Evolutionary conservation across 1,140 invertebrate species (phyloP), one percentile per base, ranked within the genome.

Genomic region (Hylaeus volcanicus): DNA sequence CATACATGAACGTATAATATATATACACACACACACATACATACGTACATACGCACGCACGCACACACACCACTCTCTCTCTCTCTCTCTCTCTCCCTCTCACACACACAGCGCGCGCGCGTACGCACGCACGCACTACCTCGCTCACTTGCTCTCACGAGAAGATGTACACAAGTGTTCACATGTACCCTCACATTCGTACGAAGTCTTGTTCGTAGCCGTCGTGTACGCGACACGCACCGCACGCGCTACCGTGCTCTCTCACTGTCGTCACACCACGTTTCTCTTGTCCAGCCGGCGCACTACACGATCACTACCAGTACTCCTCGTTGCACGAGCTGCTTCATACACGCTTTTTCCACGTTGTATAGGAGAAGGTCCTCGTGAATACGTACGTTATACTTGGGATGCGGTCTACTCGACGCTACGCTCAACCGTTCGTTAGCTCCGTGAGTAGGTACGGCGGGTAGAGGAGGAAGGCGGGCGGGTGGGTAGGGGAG

Each of bases 381-480:
- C 81, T 68, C 85, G 85, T 80, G 81, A 80, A 86, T 86, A 88
- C 88, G 83, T 83, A 89, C 91, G 91, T 90, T 92, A 90, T 88
- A 92, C 90, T 92, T 92, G 90, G 91, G 91, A 92, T 92, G 91
- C 92, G 92, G 90, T 92, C 90, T 91, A 92, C 91, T 91, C 91
- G 92, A 92, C 91, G 91, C 92, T 92, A 92, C 89, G 91, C 88
- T 92, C 90, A 89, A 91, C 82, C 87, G 91, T 92, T 92, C 91
- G 91, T 92, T 93, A 92, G 89, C 82, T 90, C 82, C 89, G 89
- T 89, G 90, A 91, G 83, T 88, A 89, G 91, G 91, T 89, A 86
- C 83, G 87, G 83, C 84, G 88, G 84, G 81, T 64, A 86, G 81
- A 76, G 71, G 84, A 81, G 77, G 56, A 71, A 73, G 65, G 69